Evolutionary conservation across 1,140 invertebrate species (phyloP), one percentile per base, ranked within the genome.

Genomic region (Idris sp.): DNA sequence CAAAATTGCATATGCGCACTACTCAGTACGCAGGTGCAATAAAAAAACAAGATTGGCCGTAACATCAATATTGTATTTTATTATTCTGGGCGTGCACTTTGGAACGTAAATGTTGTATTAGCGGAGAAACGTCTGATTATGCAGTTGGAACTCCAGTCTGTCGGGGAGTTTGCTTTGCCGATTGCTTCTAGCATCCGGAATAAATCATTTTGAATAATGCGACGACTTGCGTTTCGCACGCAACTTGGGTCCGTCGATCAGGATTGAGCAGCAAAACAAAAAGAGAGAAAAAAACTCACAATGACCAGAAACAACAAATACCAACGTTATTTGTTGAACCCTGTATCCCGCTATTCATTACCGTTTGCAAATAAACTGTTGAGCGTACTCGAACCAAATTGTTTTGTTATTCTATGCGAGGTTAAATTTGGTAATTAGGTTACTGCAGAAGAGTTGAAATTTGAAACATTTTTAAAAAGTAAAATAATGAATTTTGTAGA

Each of bases 161-260:
- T 44, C 46, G 25, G 46, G 25, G 58, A 44, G 44, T 51, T 53
- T 10, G 38, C 44, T 35, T 25, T 14, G 44, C 36, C 69, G 43
- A 65, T 67, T 61, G 54, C 44, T 49, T 19, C 22, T 19, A 48
- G 41, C 41, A 22, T 58, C 51, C 49, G 48, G 74, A 65, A 81
- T 81, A 78, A 79, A 79, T 81, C 79, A 79, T 81, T 78, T 69
- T 78, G 67, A 81, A 79, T 79, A 81, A 76, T 71, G 74, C 71
- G 69, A 75, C 44, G 51, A 61, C 28, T 79, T 44, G 79, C 76
- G 78, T 78, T 81, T 73, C 43, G 62, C 79, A 80, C 77, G 79
- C 79, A 69, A 79, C 44, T 61, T 16, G n/a, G 14, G 18, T 22
- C 28, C 43, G 59, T 53, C 59, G 13, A 13, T 16, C 59, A n/a